Evolutionary conservation across 1,140 invertebrate species (phyloP), one percentile per base, ranked within the genome.

Genomic region (Homalodisca vitripennis): DNA sequence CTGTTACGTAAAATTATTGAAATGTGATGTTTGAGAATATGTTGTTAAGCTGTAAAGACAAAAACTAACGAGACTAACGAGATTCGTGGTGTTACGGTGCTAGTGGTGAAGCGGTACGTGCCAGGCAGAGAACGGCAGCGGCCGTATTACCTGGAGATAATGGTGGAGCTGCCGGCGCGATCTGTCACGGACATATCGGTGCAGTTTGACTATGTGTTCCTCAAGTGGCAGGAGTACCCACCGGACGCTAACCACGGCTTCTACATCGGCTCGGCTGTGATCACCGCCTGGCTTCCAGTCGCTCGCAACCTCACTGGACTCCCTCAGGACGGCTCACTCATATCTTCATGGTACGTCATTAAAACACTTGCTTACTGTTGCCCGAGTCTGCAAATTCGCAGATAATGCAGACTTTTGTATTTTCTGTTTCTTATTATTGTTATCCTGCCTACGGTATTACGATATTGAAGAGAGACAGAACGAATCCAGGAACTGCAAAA

Each of bases 211-310:
- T 94, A 94, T 80, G 89, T 94, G 26, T 95, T 98, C 77, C 83
- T 99, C 0, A 98, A 98, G 80, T 98, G 97, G 96, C 93, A 97
- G 76, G 97, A 99, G 82, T 99, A 98, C 83, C 97, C 97, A 41
- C 97, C 98, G 1, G 98, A 99, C 88, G 96, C 97, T 1, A 98
- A 98, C 86, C 96, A 98, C 82, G 98, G 97, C 0, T 98, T 97
- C 82, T 97, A 97, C 76, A 87, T 97, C 78, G 92, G 91, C 3
- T 89, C 94, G 41, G 90, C 95, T 29, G 84, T 95, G 31, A 85
- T 98, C 22, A 89, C 89, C 63, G 88, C 89, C 3, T 82, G 88
- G 34, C 79, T 97, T 71, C 92, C 93, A 0, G 84, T 88, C 57
- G 90, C 88, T 2, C 85, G 85, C 72, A 92, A 94, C 81, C 94